Percentiles rank a stretch among this genome's conserved stretches.
Evolutionary conservation across 2,797 vertebrate species (phyloP).

Genomic region (Rachycentron canadum): DNA sequence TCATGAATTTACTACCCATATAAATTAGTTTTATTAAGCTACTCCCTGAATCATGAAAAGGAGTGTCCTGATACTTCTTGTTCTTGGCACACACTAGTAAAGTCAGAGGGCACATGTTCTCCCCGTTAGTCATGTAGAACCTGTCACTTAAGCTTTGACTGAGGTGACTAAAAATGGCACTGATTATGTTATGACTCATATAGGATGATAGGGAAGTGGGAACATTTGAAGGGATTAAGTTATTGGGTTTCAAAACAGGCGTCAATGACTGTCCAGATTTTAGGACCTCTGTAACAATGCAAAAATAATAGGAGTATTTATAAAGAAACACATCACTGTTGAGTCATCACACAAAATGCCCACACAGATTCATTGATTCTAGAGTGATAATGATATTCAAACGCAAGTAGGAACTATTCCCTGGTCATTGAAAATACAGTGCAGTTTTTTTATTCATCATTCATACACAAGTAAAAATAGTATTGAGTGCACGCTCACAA

Average conservation of each 20-base stretch:
- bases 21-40: constrained; percentile 24
- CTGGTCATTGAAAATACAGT: neutral
- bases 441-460: constrained; percentile 66
- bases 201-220: constrained; percentile 62
- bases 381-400: constrained; percentile 2
- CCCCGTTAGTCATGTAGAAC: constrained; percentile 61
- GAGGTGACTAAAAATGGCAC: constrained; percentile 81
- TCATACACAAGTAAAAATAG: constrained; percentile 60
- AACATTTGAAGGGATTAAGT: constrained; percentile 72
- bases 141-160: constrained; percentile 67
- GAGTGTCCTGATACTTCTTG: constrained; percentile 38
- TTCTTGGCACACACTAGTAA: constrained; percentile 37
- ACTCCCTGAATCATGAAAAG: constrained; percentile 22
- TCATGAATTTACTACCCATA: constrained; percentile 4
- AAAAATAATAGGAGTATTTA: constrained; percentile 38
- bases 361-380: neutral
- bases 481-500: constrained; percentile 29
- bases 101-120: constrained; percentile 58
- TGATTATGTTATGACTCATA: constrained; percentile 75
- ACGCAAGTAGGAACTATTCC: neutral
- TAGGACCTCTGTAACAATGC: constrained; percentile 39
- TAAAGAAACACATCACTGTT: constrained; percentile 34
- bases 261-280: constrained; percentile 65
- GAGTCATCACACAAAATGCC: constrained; percentile 25
- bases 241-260: constrained; percentile 85